These are phyloP conservation scores for Hozukius guyotensis DNA, from an alignment of 2,797 vertebrate species.

Conservation along the genomic window DNA sequence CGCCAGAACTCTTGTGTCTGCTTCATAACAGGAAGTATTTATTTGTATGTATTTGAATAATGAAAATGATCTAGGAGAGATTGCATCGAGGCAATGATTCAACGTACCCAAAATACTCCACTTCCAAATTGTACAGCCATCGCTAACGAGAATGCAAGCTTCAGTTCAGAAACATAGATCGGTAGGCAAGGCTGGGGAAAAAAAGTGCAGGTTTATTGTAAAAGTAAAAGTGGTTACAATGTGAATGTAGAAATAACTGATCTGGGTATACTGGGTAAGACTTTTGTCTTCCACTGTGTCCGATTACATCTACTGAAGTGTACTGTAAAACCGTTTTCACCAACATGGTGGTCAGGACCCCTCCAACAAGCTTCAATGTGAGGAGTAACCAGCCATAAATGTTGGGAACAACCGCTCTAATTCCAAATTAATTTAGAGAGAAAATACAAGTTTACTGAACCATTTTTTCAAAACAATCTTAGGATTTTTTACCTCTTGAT, in stretches of 20 bases:
- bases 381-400: not conserved
- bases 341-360: not conserved
- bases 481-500: conserved; percentile 69
- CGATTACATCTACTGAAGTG: not conserved
- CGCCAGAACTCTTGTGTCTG: not conserved
- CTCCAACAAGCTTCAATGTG: not conserved
- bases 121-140: conserved; percentile 79
- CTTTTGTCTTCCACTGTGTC: not conserved
- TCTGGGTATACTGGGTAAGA: not conserved
- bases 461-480: not conserved
- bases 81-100: not conserved
- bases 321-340: not conserved
- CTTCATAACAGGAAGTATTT: not conserved
- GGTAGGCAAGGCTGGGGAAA: conserved; percentile 70
- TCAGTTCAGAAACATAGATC: conserved; percentile 74
- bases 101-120: conserved; percentile 73
- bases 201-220: not conserved
- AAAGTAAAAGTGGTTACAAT: not conserved
- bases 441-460: not conserved
- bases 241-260: not conserved
- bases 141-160: conserved; percentile 70
- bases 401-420: accelerated
- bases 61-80: not conserved
- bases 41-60: not conserved
- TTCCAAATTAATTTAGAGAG: not conserved